phyloP scores from a whole-genome alignment of 2,797 vertebrate genomes.

The Parauchenoglanis punctatus region DNA sequence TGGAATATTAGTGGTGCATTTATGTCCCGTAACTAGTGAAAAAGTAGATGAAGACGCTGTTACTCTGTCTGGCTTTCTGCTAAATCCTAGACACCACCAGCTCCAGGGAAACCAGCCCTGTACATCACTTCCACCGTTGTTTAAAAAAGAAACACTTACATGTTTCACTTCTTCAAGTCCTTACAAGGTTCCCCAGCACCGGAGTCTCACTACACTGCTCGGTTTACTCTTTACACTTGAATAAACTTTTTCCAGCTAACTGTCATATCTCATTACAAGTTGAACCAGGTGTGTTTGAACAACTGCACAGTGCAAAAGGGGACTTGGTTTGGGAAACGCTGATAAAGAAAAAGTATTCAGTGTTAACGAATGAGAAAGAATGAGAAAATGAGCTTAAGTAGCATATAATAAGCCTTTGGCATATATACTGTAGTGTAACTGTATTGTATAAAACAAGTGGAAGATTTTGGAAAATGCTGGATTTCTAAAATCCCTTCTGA shows the following conservation, averaged over 20 bases:
- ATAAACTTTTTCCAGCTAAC: conserved; percentile 9
- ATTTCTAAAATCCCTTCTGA: background rate
- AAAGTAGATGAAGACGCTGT: background rate
- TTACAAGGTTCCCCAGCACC: background rate
- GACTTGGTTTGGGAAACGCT: background rate
- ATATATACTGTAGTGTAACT: background rate
- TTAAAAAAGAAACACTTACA: background rate
- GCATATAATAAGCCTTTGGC: background rate
- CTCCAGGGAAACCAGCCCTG: background rate
- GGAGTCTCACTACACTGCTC: background rate
- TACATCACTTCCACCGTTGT: background rate
- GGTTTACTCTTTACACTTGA: background rate
- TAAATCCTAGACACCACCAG: background rate
- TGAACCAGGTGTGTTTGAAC: conserved; percentile 14
- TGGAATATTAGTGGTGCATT: conserved; percentile 59
- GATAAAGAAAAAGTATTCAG: background rate
- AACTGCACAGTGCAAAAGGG: background rate
- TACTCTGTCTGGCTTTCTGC: background rate
- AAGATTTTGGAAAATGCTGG: background rate
- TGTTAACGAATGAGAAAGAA: background rate
- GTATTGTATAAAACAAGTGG: background rate
- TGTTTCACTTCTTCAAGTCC: background rate
- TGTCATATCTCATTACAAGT: background rate
- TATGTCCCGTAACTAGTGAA: conserved; percentile 47
- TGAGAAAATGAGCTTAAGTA: background rate